phyloP scores from a whole-genome alignment of 2,888 invertebrate species.

The Drosophila affinis region DNA sequence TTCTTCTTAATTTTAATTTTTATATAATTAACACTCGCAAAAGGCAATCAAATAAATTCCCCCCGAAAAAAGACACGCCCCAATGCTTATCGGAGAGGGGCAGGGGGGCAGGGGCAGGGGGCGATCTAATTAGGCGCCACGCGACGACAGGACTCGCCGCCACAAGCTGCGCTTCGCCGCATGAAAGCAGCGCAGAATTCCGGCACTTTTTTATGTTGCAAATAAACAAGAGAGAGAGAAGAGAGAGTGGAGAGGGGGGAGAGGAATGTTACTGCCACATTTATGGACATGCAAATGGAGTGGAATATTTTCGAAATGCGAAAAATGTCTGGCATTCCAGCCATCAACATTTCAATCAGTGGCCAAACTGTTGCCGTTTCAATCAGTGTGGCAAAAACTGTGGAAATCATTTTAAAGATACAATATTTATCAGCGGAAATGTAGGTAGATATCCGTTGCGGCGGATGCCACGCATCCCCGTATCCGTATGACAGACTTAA shows the following conservation, averaged over 20 bases:
- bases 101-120: not conserved
- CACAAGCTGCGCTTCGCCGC: conserved; percentile 17
- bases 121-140: conserved; percentile 31
- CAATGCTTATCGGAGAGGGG: conserved; percentile 30
- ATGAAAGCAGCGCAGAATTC: conserved; percentile 62
- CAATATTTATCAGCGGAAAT: conserved; percentile 1
- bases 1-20: conserved; percentile 54
- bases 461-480: not conserved
- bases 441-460: not conserved
- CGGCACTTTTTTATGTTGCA: conserved; percentile 37
- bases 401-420: not conserved
- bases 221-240: not conserved
- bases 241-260: too few relatives aligned
- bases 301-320: too few relatives aligned
- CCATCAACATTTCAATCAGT: not conserved
- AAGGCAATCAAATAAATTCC: conserved; percentile 12
- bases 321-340: not conserved
- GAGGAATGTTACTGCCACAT: not conserved
- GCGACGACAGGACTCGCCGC: conserved; percentile 47
- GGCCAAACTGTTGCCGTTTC: not conserved
- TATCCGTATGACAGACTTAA: conserved; percentile 19
- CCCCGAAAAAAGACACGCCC: conserved; percentile 23
- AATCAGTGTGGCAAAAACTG: not conserved
- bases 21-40: conserved; percentile 52
- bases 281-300: not conserved